These are phyloP conservation scores for Himantopus leucocephalus DNA, from an alignment of 2,113 vertebrate species.

Conservation along the genomic window DNA sequence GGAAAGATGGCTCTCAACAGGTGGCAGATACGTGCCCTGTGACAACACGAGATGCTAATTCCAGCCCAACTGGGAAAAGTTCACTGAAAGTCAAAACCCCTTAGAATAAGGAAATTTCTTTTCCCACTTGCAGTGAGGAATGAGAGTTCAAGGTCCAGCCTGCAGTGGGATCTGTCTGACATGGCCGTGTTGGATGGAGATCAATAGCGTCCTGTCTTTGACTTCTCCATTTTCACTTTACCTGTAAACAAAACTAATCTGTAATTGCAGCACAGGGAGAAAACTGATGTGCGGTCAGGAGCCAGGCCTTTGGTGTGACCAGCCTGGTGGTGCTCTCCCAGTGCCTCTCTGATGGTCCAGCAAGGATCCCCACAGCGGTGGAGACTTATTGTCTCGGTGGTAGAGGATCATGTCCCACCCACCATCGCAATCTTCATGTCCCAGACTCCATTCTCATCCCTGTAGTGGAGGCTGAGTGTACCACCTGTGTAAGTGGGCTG, in stretches of 20 bases:
- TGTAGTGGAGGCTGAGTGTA: not conserved
- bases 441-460: not conserved
- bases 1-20: not conserved
- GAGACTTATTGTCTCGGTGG: not conserved
- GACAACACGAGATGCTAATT: not conserved
- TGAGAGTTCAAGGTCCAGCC: not conserved
- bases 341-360: not conserved
- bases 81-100: not conserved
- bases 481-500: not conserved
- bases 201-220: not conserved
- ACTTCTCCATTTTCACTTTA: not conserved
- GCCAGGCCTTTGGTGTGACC: not conserved
- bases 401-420: not conserved
- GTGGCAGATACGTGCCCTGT: not conserved
- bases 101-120: not conserved
- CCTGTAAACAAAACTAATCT: not conserved
- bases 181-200: not conserved
- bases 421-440: accelerated
- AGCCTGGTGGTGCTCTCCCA: not conserved
- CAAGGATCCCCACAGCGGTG: not conserved
- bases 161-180: not conserved
- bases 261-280: not conserved
- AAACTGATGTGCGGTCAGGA: not conserved
- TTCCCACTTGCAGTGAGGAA: not conserved
- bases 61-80: not conserved